These are phyloP conservation scores for Leucophenga maculata DNA, from an alignment of 2,888 invertebrate genomes.

Conservation along the genomic window DNA sequence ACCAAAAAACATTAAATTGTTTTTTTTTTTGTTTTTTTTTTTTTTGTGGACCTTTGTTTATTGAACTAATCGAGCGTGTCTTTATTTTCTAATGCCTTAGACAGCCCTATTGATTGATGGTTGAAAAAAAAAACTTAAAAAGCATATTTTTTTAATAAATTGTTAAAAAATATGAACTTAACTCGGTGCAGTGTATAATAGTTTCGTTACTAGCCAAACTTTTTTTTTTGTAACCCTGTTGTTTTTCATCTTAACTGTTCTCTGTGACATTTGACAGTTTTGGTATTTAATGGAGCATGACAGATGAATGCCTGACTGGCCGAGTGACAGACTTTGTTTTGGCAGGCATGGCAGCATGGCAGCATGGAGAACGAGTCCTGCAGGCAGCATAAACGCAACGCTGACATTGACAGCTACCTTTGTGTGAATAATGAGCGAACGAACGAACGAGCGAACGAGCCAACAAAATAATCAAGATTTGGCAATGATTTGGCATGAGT, in stretches of 20 bases:
- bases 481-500: background rate
- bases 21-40: no score
- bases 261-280: slow-evolving; percentile 3
- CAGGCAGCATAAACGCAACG: background rate
- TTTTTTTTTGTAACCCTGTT: background rate
- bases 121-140: no score
- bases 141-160: no score
- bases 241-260: background rate
- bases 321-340: slow-evolving; percentile 2
- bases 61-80: no score
- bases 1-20: no score
- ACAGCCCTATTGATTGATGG: no score
- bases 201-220: background rate
- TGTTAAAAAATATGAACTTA: no score
- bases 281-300: slow-evolving; percentile 10
- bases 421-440: background rate
- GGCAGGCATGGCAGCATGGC: background rate
- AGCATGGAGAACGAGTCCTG: background rate
- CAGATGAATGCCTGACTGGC: background rate
- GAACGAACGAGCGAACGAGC: background rate
- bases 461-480: background rate
- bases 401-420: no score
- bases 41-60: no score
- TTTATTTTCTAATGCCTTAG: no score
- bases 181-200: background rate